Evolutionary conservation across 2,797 vertebrate genomes (phyloP).

Genomic region (Alca torda): DNA sequence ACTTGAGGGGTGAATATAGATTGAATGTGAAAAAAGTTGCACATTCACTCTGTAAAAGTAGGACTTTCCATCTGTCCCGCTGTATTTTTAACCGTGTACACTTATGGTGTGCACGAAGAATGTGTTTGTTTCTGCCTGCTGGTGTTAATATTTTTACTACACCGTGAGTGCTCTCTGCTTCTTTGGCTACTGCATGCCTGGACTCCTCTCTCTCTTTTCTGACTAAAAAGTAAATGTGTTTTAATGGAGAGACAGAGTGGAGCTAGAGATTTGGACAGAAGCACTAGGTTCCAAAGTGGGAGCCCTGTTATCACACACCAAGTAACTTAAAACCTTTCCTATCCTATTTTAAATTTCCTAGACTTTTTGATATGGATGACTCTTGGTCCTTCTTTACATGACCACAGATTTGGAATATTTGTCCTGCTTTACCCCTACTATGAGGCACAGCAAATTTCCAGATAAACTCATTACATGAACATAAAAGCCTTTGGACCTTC

Average conservation of each 20-base stretch:
- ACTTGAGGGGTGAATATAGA: neutral
- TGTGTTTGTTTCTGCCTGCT: neutral
- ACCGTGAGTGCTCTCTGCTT: neutral
- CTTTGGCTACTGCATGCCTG: neutral
- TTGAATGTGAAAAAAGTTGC: neutral
- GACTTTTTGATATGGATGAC: neutral
- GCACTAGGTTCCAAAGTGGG: neutral
- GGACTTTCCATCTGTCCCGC: neutral
- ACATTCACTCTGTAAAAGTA: neutral
- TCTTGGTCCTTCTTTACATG: neutral
- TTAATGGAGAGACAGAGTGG: neutral
- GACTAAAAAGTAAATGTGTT: neutral
- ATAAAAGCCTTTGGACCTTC: neutral
- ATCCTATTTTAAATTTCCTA: neutral
- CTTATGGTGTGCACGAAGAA: neutral
- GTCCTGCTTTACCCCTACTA: neutral
- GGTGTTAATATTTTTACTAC: neutral
- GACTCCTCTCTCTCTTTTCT: neutral
- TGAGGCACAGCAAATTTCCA: neutral
- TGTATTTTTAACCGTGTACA: neutral
- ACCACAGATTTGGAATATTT: neutral
- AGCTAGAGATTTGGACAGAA: neutral
- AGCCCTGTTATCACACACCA: neutral
- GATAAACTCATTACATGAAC: neutral
- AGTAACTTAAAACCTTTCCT: neutral